Conservation (phyloP, 2,888 invertebrate species). For the Cancer borealis region DNA sequence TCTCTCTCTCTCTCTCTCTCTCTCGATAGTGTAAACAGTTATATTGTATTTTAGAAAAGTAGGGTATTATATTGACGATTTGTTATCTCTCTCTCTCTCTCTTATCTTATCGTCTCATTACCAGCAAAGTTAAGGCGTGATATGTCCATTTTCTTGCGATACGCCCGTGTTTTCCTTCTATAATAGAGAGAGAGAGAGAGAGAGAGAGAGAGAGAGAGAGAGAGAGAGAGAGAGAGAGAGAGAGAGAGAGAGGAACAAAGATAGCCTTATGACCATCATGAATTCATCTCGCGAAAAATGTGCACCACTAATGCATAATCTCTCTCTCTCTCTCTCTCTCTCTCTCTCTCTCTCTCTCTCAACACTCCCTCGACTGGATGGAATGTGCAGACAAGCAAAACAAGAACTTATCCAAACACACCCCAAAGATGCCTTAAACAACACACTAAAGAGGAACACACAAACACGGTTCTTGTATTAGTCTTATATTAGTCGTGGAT, state of each 20-base stretch:
- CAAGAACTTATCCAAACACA: background rate
- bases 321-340: background rate
- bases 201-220: slow-evolving; percentile 54
- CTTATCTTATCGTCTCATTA: slow-evolving; percentile 2
- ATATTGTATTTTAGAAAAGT: background rate
- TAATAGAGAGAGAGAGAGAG: slow-evolving; percentile 41
- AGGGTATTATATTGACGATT: background rate
- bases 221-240: slow-evolving; percentile 41
- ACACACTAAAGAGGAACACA: background rate
- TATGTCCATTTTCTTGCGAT: background rate
- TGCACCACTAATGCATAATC: too few species aligned
- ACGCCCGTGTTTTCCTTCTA: background rate
- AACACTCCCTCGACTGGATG: background rate
- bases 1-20: slow-evolving; percentile 30
- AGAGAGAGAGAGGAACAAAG: slow-evolving; percentile 30
- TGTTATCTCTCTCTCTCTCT: background rate
- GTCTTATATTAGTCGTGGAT: too few species aligned
- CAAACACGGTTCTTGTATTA: too few species aligned
- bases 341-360: slow-evolving; percentile 55
- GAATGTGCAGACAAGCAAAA: background rate
- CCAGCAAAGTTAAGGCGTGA: background rate
- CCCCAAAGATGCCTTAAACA: background rate
- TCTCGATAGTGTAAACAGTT: too few species aligned
- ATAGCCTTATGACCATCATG: background rate
- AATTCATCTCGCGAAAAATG: background rate